Evolutionary conservation across 2,113 vertebrate species (phyloP).

Genomic region (Gallinago undulata): DNA sequence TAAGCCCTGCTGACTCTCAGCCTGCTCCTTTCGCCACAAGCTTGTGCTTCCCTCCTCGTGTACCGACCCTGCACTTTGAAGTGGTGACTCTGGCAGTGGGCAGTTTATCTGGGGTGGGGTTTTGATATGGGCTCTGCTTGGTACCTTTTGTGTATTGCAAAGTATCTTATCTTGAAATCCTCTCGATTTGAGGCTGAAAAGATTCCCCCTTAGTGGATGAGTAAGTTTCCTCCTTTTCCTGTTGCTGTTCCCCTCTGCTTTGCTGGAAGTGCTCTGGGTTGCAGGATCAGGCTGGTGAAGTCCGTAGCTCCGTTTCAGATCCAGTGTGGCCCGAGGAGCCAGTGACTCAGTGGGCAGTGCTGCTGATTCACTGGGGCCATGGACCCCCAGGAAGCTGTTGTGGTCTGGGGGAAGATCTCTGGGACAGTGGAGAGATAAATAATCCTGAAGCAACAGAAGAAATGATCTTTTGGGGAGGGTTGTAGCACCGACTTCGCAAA

Average conservation of each 20-base stretch:
- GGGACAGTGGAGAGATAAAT: neutral
- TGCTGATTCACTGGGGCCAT: neutral
- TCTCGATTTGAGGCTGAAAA: neutral
- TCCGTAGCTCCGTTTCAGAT: accelerated
- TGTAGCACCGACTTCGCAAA: neutral
- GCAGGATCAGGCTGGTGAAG: neutral
- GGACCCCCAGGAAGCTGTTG: neutral
- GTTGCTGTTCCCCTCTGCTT: neutral
- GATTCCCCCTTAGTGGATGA: neutral
- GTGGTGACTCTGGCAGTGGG: neutral
- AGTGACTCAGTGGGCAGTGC: neutral
- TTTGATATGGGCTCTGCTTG: neutral
- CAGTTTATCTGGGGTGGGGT: neutral
- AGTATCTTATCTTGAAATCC: neutral
- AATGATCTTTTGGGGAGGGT: neutral
- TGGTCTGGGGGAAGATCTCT: neutral
- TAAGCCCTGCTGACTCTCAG: neutral
- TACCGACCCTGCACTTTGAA: neutral
- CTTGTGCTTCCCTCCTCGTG: neutral
- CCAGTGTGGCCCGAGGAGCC: neutral
- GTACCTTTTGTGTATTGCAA: neutral
- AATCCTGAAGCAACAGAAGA: neutral
- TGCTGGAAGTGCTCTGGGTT: neutral
- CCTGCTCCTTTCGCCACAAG: neutral
- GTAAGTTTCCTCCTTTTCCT: neutral